phyloP scores from a whole-genome alignment of 2,888 invertebrate genomes.

The Cephus spinipes region DNA sequence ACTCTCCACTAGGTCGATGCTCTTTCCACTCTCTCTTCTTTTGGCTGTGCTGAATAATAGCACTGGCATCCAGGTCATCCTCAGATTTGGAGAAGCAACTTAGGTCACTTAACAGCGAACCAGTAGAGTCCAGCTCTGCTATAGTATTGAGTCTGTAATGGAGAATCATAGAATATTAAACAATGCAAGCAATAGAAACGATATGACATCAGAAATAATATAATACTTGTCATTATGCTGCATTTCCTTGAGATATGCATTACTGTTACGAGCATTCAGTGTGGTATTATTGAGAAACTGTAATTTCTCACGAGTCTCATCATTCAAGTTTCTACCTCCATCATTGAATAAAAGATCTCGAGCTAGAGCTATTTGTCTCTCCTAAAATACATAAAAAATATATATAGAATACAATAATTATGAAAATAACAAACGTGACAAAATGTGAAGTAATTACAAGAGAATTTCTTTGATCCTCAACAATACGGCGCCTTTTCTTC shows the following conservation, averaged over 20 bases:
- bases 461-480: constrained; percentile 79
- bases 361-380: constrained; percentile 79
- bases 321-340: constrained; percentile 77
- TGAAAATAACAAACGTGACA: not conserved
- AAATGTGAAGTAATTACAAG: constrained; percentile 69
- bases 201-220: not conserved
- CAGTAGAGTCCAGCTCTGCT: constrained; percentile 83
- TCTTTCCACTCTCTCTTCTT: constrained; percentile 65
- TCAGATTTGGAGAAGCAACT: constrained; percentile 85
- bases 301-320: constrained; percentile 84
- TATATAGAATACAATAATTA: constrained; percentile 9
- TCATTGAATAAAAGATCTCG: constrained; percentile 81
- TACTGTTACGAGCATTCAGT: constrained; percentile 68
- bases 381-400: constrained; percentile 66
- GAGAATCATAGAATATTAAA: not conserved
- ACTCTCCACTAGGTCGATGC: constrained; percentile 66
- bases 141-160: constrained; percentile 71
- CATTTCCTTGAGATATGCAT: constrained; percentile 49
- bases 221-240: constrained; percentile 57
- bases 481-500: constrained; percentile 76
- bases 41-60: constrained; percentile 53
- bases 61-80: constrained; percentile 77
- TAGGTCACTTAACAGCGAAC: constrained; percentile 83
- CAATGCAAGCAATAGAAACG: not conserved
- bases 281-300: constrained; percentile 78